phyloP scores from a whole-genome alignment of 2,797 vertebrate genomes.

The Etheostoma nigrum region DNA sequence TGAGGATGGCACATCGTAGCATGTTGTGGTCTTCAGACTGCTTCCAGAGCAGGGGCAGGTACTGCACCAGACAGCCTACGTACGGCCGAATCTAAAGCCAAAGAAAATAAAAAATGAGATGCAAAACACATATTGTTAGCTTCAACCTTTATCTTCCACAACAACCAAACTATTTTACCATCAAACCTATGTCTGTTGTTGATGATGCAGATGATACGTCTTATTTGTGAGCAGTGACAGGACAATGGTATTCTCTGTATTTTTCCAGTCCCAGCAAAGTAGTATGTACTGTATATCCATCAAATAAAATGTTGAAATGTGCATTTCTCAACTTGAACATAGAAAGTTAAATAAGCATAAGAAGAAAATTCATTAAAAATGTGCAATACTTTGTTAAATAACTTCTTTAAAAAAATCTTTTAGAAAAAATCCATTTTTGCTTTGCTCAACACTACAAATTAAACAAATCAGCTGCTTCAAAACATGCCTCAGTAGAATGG shows the following conservation, averaged over 20 bases:
- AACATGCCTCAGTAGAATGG: not conserved
- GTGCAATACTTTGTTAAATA: no score
- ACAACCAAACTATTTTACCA: not conserved
- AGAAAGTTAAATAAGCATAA: no score
- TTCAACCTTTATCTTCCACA: not conserved
- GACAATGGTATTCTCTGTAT: not conserved
- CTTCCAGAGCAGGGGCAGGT: slow-evolving; percentile 97
- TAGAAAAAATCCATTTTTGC: no score
- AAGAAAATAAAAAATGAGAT: slow-evolving; percentile 14
- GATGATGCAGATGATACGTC: not conserved
- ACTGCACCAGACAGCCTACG: slow-evolving; percentile 94
- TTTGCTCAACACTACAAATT: not conserved
- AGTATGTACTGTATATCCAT: not conserved
- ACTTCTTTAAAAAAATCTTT: no score
- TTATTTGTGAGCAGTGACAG: not conserved
- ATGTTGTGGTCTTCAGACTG: slow-evolving; percentile 99
- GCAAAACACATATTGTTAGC: not conserved
- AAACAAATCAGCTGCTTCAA: slow-evolving; percentile 13
- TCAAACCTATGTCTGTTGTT: not conserved
- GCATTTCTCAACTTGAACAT: no score
- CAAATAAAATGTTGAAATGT: not conserved
- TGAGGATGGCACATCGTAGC: slow-evolving; percentile 97
- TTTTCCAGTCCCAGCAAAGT: not conserved
- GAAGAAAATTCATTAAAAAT: no score
- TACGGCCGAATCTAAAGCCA: slow-evolving; percentile 90